These are phyloP conservation scores for Heteropelma amictum DNA, from an alignment of 2,888 invertebrate genomes.

Conservation along the genomic window DNA sequence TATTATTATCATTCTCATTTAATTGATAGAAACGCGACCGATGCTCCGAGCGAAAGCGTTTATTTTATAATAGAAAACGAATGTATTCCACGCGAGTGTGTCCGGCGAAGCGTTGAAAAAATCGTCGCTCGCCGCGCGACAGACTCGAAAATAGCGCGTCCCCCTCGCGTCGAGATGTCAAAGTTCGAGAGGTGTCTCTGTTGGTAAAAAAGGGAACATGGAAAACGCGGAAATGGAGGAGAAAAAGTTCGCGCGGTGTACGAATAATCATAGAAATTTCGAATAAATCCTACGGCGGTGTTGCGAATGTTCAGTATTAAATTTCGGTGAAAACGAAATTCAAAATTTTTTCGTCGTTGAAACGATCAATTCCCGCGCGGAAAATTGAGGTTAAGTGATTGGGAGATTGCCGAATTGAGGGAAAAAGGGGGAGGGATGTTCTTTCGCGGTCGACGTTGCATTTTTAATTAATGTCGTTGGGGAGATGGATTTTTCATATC, in stretches of 20 bases:
- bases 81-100: constrained; percentile 17
- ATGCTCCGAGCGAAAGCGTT: constrained; percentile 24
- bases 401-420: too few relatives aligned
- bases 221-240: not conserved
- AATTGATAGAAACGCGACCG: constrained; percentile 27
- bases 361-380: too few relatives aligned
- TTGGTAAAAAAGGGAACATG: not conserved
- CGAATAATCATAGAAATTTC: constrained; percentile 5
- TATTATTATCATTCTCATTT: not conserved
- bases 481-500: too few relatives aligned
- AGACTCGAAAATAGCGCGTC: constrained; percentile 5
- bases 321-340: constrained; percentile 36
- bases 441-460: too few relatives aligned
- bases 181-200: constrained; percentile 33
- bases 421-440: too few relatives aligned
- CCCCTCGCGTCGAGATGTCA: constrained; percentile 23
- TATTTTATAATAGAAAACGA: constrained; percentile 12
- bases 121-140: constrained; percentile 10
- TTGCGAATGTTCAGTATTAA: constrained; percentile 57
- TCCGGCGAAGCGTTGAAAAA: constrained; percentile 42
- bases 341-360: too few relatives aligned
- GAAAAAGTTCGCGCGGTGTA: too few relatives aligned
- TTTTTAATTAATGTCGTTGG: too few relatives aligned
- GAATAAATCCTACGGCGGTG: not conserved
- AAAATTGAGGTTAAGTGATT: not conserved